Evolutionary conservation across 2,113 vertebrate species (phyloP).

Genomic region (Chaetura pelagica): DNA sequence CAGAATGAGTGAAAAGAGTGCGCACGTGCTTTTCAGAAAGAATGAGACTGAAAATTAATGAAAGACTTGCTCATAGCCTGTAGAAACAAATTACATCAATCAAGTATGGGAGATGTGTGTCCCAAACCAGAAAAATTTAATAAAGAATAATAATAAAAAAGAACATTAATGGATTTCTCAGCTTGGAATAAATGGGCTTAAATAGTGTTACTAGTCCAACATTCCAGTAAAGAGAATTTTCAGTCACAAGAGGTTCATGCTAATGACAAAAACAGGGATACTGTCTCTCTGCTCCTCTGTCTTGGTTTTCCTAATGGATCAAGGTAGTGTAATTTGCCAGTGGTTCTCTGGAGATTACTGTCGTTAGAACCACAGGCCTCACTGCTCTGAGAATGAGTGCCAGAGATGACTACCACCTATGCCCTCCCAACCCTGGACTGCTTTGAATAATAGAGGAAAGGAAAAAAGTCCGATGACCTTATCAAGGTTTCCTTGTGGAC

Average conservation of each 20-base stretch:
- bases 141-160: not conserved
- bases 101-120: not conserved
- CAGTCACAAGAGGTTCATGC: not conserved
- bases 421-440: not conserved
- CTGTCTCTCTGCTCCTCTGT: not conserved
- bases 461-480: not conserved
- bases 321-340: not conserved
- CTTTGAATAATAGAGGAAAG: not conserved
- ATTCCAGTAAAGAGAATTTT: not conserved
- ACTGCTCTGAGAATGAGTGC: accelerated
- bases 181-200: not conserved
- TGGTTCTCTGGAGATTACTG: not conserved
- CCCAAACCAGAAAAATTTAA: not conserved
- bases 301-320: not conserved
- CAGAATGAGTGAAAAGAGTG: constrained; percentile 5
- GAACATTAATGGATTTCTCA: not conserved
- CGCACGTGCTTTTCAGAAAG: not conserved
- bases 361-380: not conserved
- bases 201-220: not conserved
- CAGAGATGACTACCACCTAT: not conserved
- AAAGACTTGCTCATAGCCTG: not conserved
- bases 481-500: not conserved
- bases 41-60: constrained; percentile 29
- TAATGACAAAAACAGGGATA: not conserved
- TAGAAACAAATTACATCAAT: constrained; percentile 21